Evolutionary conservation across 2,113 vertebrate species (phyloP).

Genomic region (Nannospalax galili): DNA sequence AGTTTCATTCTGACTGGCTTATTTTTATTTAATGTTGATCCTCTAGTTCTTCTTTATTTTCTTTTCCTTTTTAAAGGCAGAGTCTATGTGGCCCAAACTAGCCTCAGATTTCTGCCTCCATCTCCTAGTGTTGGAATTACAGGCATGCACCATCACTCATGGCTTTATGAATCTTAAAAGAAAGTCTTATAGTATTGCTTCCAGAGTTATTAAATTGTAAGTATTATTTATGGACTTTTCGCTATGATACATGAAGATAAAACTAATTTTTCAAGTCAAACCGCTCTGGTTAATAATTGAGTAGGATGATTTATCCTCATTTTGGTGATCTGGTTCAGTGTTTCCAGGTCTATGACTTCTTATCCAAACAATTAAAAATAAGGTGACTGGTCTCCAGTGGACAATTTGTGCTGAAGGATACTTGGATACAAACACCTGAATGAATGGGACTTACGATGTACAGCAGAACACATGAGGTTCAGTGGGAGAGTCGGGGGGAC

Average conservation of each 20-base stretch:
- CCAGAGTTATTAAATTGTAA: not conserved
- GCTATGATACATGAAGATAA: not conserved
- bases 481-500: too few relatives aligned
- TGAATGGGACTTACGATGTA: too few relatives aligned
- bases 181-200: not conserved
- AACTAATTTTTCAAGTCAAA: not conserved
- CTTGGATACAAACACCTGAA: too few relatives aligned
- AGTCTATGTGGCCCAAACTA: not conserved
- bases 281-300: not conserved
- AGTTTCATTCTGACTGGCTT: constrained; percentile 30
- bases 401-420: too few relatives aligned
- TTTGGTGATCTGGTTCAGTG: not conserved
- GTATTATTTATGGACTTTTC: not conserved
- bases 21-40: not conserved
- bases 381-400: too few relatives aligned
- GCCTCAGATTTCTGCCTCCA: not conserved
- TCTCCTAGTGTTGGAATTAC: not conserved
- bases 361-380: not conserved
- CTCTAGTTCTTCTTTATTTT: not conserved
- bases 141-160: not conserved
- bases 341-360: not conserved
- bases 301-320: not conserved
- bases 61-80: not conserved
- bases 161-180: constrained; percentile 11
- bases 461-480: too few relatives aligned